These are phyloP conservation scores for Frankliniella fusca DNA, from an alignment of 2,888 invertebrate genomes.

Conservation along the genomic window DNA sequence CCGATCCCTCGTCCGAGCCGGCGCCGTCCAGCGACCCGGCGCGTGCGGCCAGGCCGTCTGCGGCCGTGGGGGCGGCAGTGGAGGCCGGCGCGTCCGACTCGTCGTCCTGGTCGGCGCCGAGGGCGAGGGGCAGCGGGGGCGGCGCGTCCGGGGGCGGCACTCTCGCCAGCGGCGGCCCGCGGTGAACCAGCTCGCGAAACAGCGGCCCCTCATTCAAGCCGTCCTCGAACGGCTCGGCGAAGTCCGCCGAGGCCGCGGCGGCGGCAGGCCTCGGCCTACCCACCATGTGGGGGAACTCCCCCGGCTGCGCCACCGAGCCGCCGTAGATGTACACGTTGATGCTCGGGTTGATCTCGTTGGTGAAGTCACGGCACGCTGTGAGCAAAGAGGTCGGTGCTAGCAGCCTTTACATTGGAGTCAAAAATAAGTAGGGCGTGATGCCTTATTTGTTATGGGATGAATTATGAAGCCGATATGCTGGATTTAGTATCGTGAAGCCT, in stretches of 20 bases:
- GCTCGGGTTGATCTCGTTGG: conserved; percentile 6
- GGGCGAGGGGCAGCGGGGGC: not conserved
- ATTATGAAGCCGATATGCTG: no score
- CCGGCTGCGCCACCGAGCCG: conserved; percentile 33
- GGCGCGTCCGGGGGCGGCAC: not conserved
- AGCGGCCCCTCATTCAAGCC: not conserved
- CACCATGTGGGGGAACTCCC: conserved; percentile 39
- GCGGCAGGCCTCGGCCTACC: conserved; percentile 28
- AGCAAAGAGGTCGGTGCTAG: not conserved
- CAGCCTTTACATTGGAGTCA: no score
- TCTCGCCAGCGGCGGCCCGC: not conserved
- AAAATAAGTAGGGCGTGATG: no score
- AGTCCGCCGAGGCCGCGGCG: not conserved
- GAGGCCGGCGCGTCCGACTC: not conserved
- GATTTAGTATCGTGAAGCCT: no score
- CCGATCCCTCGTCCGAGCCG: not conserved
- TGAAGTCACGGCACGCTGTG: conserved; percentile 33
- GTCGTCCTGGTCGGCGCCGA: not conserved
- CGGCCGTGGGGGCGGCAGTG: not conserved
- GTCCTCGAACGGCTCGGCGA: not conserved
- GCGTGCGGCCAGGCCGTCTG: not conserved
- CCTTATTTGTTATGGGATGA: no score
- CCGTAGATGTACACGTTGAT: conserved; percentile 34
- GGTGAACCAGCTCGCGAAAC: not conserved
- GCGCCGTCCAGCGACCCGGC: not conserved